Conservation (phyloP, 2,888 invertebrate genomes). For the Sesia apiformis region DNA sequence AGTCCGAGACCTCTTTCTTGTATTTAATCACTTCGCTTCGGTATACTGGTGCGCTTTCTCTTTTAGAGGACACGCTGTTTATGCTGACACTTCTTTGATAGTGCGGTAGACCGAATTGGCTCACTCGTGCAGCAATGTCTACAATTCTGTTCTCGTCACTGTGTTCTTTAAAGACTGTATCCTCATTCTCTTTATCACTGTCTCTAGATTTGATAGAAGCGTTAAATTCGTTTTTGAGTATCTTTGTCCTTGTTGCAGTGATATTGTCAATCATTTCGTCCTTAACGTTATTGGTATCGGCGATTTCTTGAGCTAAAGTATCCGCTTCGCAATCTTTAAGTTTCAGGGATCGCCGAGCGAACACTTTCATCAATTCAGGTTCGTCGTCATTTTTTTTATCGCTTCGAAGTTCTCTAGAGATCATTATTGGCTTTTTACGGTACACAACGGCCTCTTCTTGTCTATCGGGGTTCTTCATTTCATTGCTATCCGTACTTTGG, state of each 20-base stretch:
- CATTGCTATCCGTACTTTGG: slow-evolving; percentile 62
- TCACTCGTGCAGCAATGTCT: slow-evolving; percentile 57
- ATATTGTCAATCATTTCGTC: slow-evolving; percentile 34
- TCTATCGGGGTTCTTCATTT: slow-evolving; percentile 49
- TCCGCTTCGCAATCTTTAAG: slow-evolving; percentile 81
- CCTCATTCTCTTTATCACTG: slow-evolving; percentile 83
- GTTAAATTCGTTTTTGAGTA: slow-evolving; percentile 62
- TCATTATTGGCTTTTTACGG: slow-evolving; percentile 69
- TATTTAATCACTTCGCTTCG: slow-evolving; percentile 62
- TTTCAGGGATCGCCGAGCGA: slow-evolving; percentile 86
- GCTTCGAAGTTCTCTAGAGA: slow-evolving; percentile 48
- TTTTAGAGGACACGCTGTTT: slow-evolving; percentile 51
- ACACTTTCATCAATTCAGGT: slow-evolving; percentile 87
- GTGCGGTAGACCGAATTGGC: slow-evolving; percentile 56
- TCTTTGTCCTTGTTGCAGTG: slow-evolving; percentile 41
- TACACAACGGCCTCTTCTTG: slow-evolving; percentile 69
- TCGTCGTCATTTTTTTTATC: slow-evolving; percentile 77
- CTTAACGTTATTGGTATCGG: slow-evolving; percentile 49
- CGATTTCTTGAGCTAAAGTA: slow-evolving; percentile 72
- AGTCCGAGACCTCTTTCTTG: slow-evolving; percentile 68
- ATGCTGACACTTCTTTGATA: slow-evolving; percentile 65
- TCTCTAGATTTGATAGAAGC: slow-evolving; percentile 76
- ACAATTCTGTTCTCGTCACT: slow-evolving; percentile 52
- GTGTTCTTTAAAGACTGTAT: slow-evolving; percentile 27
- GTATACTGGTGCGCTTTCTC: slow-evolving; percentile 57